Evolutionary conservation across 2,888 invertebrate genomes (phyloP), one percentile per base, ranked within the genome.

Genomic region (Oscheius sp.): DNA sequence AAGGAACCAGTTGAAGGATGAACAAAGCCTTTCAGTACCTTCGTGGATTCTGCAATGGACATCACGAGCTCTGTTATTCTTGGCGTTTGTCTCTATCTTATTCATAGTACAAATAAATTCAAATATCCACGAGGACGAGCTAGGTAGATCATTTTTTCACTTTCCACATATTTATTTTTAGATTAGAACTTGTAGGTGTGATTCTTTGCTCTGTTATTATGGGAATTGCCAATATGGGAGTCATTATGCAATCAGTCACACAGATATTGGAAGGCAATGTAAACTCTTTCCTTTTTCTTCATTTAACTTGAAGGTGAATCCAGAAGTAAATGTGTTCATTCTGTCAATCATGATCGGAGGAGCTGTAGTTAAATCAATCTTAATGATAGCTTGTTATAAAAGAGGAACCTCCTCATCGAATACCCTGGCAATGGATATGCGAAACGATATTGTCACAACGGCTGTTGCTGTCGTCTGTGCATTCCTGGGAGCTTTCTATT

Each of bases 361-460:
- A 8, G 77, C 83, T 4, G 45, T 65, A 6, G 56, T 80, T 20
- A 86, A 86, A 67, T 54, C 76, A 2, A 36, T 85, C 14, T 67
- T 85, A 5, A 74, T 81, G 70, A 44, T 84, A 1, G 61, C 82
- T 3, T 86, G 86, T 57, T 79, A 75, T 44, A 72, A 70, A 33
- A 72, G 82, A 22, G 82, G 79, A 5, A 72, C 83, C 1, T 64
- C 71, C 22, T 73, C 76, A 14, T 72, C 74, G 2, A 71, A 32
- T 36, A 33, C 32, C 33, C 51, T 64, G 5, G 64, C 64, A 2
- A 86, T 87, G 77, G 89, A 89, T 73, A 88, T 88, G 79, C 74
- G 88, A 8, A 89, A 89, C 75, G 89, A 89, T 72, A 86, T 88
- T n/a, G 69, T 88, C 41, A 89, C 88, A 5, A 88, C 88, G 67